A percentile compares a stretch with the other conserved stretches of the same genome.
Conservation (phyloP, 23 tunicate genomes). For the Diplosoma virens region DNA sequence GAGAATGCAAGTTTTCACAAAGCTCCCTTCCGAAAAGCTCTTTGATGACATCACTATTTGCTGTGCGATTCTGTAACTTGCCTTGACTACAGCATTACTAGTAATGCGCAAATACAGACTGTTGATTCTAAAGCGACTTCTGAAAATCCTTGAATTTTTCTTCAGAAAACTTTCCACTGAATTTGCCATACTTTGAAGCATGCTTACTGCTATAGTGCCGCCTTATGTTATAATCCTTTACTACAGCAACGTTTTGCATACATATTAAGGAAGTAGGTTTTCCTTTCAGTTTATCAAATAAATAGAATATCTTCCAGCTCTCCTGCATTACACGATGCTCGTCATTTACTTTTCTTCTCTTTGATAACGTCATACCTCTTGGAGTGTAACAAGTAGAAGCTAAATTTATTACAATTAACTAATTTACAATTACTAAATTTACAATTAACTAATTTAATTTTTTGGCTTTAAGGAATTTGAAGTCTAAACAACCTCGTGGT, state of each 20-base stretch:
- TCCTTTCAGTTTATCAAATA: constrained; percentile 19
- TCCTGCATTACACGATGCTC: constrained; percentile 8
- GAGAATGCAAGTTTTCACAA: constrained; percentile 11
- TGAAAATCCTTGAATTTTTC: constrained; percentile 1
- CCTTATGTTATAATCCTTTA: constrained; percentile 1
- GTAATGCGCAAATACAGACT: neutral
- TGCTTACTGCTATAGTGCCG: neutral
- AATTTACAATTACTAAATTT: neutral
- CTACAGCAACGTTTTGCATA: constrained; percentile 23
- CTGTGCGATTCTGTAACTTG: constrained; percentile 9
- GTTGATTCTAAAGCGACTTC: neutral
- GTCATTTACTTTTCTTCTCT: constrained; percentile 2
- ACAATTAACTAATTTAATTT: neutral
- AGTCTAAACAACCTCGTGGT: constrained; percentile 5
- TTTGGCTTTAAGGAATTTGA: too few relatives aligned
- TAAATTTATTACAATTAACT: neutral
- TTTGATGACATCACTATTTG: constrained; percentile 13
- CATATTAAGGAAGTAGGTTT: constrained; percentile 17
- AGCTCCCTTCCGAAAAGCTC: neutral
- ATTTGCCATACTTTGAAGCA: neutral
- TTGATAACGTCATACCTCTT: constrained; percentile 17
- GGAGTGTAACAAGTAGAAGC: too few relatives aligned
- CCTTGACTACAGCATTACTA: neutral
- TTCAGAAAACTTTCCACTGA: constrained; percentile 8
- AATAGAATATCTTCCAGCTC: neutral